Evolutionary conservation across 92 coral and sea anemone species (phyloP), one percentile per base, ranked within the genome.

Genomic region (Galaxea fascicularis): DNA sequence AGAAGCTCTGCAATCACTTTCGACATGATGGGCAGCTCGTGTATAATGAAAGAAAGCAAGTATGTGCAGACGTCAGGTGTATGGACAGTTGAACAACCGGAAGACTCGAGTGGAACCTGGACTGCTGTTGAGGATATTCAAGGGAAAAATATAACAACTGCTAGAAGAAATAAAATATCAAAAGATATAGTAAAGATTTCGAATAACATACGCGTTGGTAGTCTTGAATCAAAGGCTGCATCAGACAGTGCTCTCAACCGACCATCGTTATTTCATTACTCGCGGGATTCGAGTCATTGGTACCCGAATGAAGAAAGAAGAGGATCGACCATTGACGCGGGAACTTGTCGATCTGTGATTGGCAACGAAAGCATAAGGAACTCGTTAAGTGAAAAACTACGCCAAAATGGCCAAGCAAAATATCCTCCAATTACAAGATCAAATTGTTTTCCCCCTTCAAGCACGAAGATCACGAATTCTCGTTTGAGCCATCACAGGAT

Each of bases 1-100:
- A 17, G 86, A 74, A 76, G 73, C 12, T 45, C 83, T 24, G 73
- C 83, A 31, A 30, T 65, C 0, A 85, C 73, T 18, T 85, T 66
- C 18, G 73, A 63, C 24, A 70, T 71, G 77, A 44, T 75, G 78
- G 83, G 53, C 10, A 64, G 83, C 27, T 68, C 71, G 17, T 71
- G 46, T n/a, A 30, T 76, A 65, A 24, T 53, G 62, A 71, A 78
- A 56, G 79, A 81, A 39, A 72, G 64, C 76, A 77, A 68, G 56
- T 56, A n/a, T 57, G 78, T 58, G 4, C 74, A 58, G 63, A 86
- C 75, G 22, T 65, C 65, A 41, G 35, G 30, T 15, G 24, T 51
- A 35, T 31, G 58, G 53, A 76, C 21, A 20, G 52, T 21, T 16
- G 16, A 57, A 59, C n/a, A 21, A 9, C 35, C 35, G 35, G 35